Evolutionary conservation across 1,140 invertebrate genomes (phyloP), one percentile per base, ranked within the genome.

Genomic region (Liolophura sinensis): DNA sequence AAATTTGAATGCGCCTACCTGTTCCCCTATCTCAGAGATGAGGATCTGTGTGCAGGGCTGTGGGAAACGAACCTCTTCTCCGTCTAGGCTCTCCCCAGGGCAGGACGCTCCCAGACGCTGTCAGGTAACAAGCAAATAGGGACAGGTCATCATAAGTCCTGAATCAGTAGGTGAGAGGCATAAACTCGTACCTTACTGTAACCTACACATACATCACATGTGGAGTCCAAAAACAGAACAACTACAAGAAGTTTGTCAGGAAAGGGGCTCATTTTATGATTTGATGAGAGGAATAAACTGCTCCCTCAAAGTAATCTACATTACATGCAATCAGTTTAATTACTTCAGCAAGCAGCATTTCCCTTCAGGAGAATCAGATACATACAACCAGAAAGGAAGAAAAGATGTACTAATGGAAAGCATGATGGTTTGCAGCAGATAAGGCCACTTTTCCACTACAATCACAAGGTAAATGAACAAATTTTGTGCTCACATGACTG

Each of bases 21-120:
- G 71, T 40, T 70, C 73, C 49, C 74, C 76, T 51, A 83, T 73
- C 24, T 64, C 61, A 72, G 76, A 78, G 3, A 80, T 72, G 47
- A 73, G 66, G 73, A 83, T 80, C 48, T 76, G 73, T 25, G 73
- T 51, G 67, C 82, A 84, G 18, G 73, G 66, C 55, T 76, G 67
- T n/a, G 80, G 77, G 59, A 84, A 82, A 24, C 60, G 51, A 0
- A 83, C 47, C 56, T 78, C 75, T 48, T 64, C 40, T 48, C 78
- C 76, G 60, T n/a, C 50, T 25, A 6, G 40, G 60, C 16, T 63
- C 66, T 57, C 75, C 69, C 81, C 79, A 81, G 57, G 78, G 75
- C 22, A 73, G 65, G 47, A 78, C 31, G 20, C 51, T 61, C 0
- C 72, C 31, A 9, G 31, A 40, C 9, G 31, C 31, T 40, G 31